Percentiles rank a stretch among this genome's conserved stretches.
phyloP scores from a whole-genome alignment of 2,797 vertebrate species.

The Etheostoma nigrum region DNA sequence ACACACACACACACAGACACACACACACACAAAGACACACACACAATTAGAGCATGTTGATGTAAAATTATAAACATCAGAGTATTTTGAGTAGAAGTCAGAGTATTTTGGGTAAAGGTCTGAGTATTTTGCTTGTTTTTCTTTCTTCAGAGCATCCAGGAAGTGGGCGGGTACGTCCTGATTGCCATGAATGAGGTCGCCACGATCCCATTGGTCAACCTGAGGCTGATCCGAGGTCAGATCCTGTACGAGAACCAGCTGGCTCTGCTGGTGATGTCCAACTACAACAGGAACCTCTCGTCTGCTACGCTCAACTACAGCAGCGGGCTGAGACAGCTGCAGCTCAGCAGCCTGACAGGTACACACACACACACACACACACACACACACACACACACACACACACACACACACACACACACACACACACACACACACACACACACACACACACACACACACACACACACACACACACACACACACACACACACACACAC shows the following conservation, averaged over 20 bases:
- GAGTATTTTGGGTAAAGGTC: no score
- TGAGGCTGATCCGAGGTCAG: conserved; percentile 93
- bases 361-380: not conserved
- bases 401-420: not conserved
- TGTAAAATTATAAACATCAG: no score
- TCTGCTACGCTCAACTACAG: conserved; percentile 61
- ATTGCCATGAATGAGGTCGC: conserved; percentile 90
- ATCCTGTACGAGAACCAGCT: conserved; percentile 86
- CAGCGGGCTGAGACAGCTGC: conserved; percentile 86
- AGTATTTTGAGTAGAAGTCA: no score
- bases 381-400: not conserved
- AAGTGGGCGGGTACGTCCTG: conserved; percentile 94
- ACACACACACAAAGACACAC: no score
- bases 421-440: no score
- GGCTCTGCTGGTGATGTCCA: conserved; percentile 89
- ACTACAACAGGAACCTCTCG: conserved; percentile 80
- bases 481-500: no score
- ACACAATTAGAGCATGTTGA: no score
- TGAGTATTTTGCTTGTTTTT: no score
- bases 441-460: no score
- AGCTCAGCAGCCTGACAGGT: conserved; percentile 88
- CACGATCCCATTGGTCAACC: conserved; percentile 87
- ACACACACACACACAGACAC: no score
- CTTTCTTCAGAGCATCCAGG: conserved; percentile 89
- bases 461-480: no score